Conservation (phyloP, 2,888 invertebrate species). For the Rhagonycha fulva region DNA sequence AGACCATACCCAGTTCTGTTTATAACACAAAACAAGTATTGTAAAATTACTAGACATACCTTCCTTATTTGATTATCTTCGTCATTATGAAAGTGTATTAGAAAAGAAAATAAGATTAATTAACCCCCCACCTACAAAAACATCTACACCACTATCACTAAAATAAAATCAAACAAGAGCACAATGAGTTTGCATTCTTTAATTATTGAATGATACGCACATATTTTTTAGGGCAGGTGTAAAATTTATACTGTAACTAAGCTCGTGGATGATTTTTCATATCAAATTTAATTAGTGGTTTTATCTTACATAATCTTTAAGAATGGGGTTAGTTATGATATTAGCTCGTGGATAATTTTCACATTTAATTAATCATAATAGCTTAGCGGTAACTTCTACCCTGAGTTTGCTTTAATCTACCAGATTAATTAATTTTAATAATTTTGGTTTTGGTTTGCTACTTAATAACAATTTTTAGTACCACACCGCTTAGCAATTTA, state of each 20-base stretch:
- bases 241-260: conserved; percentile 25
- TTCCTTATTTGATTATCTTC: background rate
- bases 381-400: background rate
- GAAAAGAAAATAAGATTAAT: background rate
- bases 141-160: background rate
- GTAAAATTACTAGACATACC: background rate
- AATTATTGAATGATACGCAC: conserved; percentile 37
- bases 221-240: conserved; percentile 36
- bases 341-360: background rate
- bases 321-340: background rate
- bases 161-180: conserved; percentile 30
- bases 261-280: conserved; percentile 28
- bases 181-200: conserved; percentile 35
- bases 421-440: background rate
- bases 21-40: no score
- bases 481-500: background rate
- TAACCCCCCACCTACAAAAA: background rate
- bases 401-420: background rate
- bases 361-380: conserved; percentile 18
- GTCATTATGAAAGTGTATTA: background rate
- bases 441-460: background rate
- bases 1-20: no score
- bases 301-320: conserved; percentile 14
- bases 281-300: conserved; percentile 31
- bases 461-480: conserved; percentile 1